phyloP scores from a whole-genome alignment of 2,888 invertebrate species.

The Plutella xylostella region DNA sequence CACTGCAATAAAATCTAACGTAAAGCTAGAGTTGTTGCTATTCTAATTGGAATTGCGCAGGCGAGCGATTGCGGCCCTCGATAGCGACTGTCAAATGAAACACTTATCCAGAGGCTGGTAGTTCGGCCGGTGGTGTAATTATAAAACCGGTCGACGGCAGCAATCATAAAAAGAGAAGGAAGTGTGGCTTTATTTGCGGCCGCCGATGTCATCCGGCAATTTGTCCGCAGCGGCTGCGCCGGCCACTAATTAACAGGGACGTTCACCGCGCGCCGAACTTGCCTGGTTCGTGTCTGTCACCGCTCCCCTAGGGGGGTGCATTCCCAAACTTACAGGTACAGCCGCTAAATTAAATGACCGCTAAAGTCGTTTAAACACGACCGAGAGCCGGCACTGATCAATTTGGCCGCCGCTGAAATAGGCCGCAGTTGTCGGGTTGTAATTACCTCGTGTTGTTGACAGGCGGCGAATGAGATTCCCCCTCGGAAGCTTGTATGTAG shows the following conservation, averaged over 20 bases:
- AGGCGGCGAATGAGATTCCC: conserved; percentile 6
- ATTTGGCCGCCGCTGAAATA: too few relatives aligned
- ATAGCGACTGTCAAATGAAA: too few relatives aligned
- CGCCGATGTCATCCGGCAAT: conserved; percentile 35
- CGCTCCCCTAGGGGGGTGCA: neutral
- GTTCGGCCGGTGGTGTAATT: too few relatives aligned
- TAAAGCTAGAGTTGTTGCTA: too few relatives aligned
- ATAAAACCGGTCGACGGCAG: too few relatives aligned
- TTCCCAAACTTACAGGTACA: neutral
- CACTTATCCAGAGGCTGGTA: too few relatives aligned
- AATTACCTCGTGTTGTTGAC: conserved; percentile 4
- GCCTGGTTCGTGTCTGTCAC: conserved; percentile 23
- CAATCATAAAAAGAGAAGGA: neutral
- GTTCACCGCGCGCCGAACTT: conserved; percentile 54
- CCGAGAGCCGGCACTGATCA: neutral
- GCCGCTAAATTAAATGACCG: too few relatives aligned
- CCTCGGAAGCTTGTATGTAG: conserved; percentile 26
- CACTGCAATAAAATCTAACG: too few relatives aligned
- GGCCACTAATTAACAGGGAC: conserved; percentile 58
- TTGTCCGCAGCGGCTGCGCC: conserved; percentile 48
- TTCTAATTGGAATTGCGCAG: too few relatives aligned
- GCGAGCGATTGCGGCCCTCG: too few relatives aligned
- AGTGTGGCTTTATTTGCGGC: neutral
- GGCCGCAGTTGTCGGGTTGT: too few relatives aligned
- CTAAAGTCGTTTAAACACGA: neutral